phyloP scores from a whole-genome alignment of 2,888 invertebrate species.

The Drosophila tanythrix region DNA sequence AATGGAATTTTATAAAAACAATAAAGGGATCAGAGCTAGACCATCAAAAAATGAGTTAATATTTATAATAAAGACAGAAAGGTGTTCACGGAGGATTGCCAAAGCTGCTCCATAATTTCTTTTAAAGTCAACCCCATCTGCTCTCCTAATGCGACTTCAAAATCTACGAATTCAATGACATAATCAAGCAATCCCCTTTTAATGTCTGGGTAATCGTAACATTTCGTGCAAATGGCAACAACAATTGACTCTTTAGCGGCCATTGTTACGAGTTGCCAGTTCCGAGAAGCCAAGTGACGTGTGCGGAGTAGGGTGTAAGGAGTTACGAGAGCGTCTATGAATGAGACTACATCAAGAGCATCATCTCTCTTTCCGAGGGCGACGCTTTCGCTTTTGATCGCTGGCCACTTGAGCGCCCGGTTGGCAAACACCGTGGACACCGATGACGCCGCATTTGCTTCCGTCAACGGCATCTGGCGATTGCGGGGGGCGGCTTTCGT shows the following conservation, averaged over 20 bases:
- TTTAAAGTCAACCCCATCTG: neutral
- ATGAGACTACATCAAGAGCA: slow-evolving; percentile 24
- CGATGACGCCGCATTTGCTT: slow-evolving; percentile 33
- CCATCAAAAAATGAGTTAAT: neutral
- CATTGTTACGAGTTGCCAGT: slow-evolving; percentile 17
- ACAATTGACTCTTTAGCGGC: slow-evolving; percentile 40
- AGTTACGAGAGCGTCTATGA: slow-evolving; percentile 22
- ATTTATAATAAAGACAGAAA: neutral
- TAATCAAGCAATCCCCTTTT: slow-evolving; percentile 34
- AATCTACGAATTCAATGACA: slow-evolving; percentile 31
- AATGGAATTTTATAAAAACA: neutral
- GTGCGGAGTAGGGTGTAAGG: neutral
- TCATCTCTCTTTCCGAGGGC: slow-evolving; percentile 40
- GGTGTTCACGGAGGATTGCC: neutral
- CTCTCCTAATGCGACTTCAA: neutral
- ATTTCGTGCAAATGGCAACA: slow-evolving; percentile 46
- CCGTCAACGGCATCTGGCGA: slow-evolving; percentile 35
- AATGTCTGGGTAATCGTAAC: slow-evolving; percentile 36
- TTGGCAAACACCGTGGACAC: slow-evolving; percentile 14
- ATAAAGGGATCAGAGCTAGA: neutral
- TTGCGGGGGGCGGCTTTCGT: slow-evolving; percentile 29
- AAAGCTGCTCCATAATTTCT: neutral
- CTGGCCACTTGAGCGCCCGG: slow-evolving; percentile 53
- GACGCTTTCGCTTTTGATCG: slow-evolving; percentile 51
- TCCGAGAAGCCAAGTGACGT: slow-evolving; percentile 25